Evolutionary conservation across 2,888 invertebrate species (phyloP), one percentile per base, ranked within the genome.

Genomic region (Cephus nigrinus): DNA sequence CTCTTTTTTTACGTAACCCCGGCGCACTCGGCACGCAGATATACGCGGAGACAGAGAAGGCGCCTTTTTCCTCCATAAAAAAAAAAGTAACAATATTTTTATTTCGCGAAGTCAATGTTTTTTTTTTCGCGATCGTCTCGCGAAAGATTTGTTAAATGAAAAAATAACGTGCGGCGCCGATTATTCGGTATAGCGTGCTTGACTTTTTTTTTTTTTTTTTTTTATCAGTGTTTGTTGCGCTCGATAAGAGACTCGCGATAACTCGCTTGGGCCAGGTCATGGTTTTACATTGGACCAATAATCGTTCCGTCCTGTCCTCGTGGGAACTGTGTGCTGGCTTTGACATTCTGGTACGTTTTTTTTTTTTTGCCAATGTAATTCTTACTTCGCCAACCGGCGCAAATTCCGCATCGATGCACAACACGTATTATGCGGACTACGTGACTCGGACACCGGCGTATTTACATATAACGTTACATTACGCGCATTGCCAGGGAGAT

Each of bases 251-350:
- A 76, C 73, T 79, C 75, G 76, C 78, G 84, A 86, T 86, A 85
- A 83, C 80, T 84, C 80, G 79, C 84, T 89, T 89, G 87, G 83
- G 88, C 86, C 86, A 89, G 89, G 88, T 88, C 86, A 88, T 87
- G 89, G 86, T 85, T 87, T 79, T 78, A 78, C 9, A 23, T 9
- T 55, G 9, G 23, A 55, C 23, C 9, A 55, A 55, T 4, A 4
- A 15, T 35, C 35, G 12, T 23, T 36, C 0, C 2, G 23, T 55
- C 23, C 23, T 55, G 55, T 55, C 23, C 55, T 55, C 15, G 9
- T 23, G 55, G 23, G 55, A 55, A 55, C 23, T 55, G 23, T 23
- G 1, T 12, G 35, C 12, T 35, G 12, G 0, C 1, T 15, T 36
- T 36, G 36, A 12, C 1, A 12, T 4, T 36, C 4, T 35, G 3